phyloP scores from a whole-genome alignment of 2,888 invertebrate species.

The Euzophera pinguis region DNA sequence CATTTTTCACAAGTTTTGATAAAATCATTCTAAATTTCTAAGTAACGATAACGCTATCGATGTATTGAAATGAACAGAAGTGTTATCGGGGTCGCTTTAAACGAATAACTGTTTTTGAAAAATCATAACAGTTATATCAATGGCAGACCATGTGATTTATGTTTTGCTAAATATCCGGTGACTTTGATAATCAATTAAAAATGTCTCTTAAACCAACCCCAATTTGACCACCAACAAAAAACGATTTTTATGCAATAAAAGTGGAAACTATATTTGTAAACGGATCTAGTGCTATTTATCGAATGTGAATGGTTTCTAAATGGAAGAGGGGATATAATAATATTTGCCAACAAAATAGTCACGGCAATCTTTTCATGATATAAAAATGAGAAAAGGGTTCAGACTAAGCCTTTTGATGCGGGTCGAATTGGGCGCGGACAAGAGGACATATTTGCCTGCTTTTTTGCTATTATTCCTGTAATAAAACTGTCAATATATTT shows the following conservation, averaged over 20 bases:
- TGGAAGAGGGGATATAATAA: constrained; percentile 57
- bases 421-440: constrained; percentile 75
- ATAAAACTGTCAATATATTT: constrained; percentile 71
- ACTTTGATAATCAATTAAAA: too few relatives aligned
- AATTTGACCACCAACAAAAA: too few relatives aligned
- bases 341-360: constrained; percentile 72
- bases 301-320: constrained; percentile 34
- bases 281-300: constrained; percentile 13
- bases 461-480: constrained; percentile 71
- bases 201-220: too few relatives aligned
- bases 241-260: too few relatives aligned
- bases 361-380: constrained; percentile 70
- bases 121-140: too few relatives aligned
- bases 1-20: not conserved
- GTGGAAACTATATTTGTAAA: not conserved
- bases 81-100: too few relatives aligned
- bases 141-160: too few relatives aligned
- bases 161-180: too few relatives aligned
- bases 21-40: constrained; percentile 36
- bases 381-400: constrained; percentile 74
- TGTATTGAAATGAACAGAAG: constrained; percentile 62
- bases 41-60: constrained; percentile 60
- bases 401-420: constrained; percentile 73
- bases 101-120: not conserved
- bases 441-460: constrained; percentile 60